Evolutionary conservation across 2,113 vertebrate genomes (phyloP), one percentile per base, ranked within the genome.

Genomic region (Poeciliopsis turrubarensis): DNA sequence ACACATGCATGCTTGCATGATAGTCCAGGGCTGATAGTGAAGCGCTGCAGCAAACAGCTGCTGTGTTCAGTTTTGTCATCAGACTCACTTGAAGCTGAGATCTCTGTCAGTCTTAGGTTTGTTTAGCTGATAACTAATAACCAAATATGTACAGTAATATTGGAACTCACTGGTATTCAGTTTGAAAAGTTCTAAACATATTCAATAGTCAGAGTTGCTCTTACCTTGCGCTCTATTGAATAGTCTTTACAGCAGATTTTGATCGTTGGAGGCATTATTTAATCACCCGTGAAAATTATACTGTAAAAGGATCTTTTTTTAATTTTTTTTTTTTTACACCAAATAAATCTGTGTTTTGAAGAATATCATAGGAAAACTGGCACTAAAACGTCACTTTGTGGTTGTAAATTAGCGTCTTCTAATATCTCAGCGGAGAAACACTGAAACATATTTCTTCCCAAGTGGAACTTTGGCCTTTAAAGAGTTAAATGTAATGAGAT

Each of bases 401-500:
- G 60, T 10, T 19, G 1, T 26, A 5, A 67, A 34, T 15, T 32
- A 34, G 31, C 0, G 8, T 57, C 57, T 31, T 54, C 11, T 8
- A n/a, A 14, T 54, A 19, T 47, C 34, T 37, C 22, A 54, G 60
- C 72, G 0, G 68, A 64, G 5, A 41, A 32, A 68, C 60, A 60
- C 10, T 9, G 70, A 64, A 68, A 64, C 74, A 60, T 27, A 34
- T 68, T 5, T 66, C 44, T 37, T 41, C 31, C 70, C 75, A 22
- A 1, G 65, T 51, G 78, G 64, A 73, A 65, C 3, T 30, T 30
- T 64, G 82, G 80, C 70, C 84, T 91, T 85, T 86, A 86, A 91
- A 87, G 91, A 72, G 91, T 93, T 92, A 91, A 92, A 89, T 82
- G 92, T 91, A 92, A 93, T 75, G 86, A 88, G 92, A 93, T 91